Conservation (phyloP, 1,140 invertebrate species). For the Aphelenchoides fujianensis region DNA sequence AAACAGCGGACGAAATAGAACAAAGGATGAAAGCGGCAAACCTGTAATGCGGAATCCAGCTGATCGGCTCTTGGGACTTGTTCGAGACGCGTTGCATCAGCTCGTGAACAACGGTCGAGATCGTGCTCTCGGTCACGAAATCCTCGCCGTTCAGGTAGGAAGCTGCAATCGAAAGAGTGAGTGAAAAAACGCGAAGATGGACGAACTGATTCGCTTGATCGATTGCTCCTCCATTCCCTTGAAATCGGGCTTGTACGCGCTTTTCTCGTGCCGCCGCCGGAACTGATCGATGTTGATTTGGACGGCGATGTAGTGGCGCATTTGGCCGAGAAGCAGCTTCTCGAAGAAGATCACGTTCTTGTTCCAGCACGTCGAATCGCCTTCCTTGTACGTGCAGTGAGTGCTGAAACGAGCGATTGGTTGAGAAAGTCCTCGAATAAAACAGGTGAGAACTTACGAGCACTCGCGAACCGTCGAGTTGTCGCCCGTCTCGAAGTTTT, state of each 20-base stretch:
- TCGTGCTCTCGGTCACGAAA: constrained; percentile 30
- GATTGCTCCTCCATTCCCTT: constrained; percentile 22
- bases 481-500: constrained; percentile 54
- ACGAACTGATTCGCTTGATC: constrained; percentile 38
- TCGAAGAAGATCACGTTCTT: constrained; percentile 49
- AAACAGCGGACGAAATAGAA: no score
- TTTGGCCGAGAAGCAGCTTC: constrained; percentile 43
- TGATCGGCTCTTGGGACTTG: constrained; percentile 40
- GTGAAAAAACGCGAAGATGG: no score
- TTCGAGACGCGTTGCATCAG: constrained; percentile 37
- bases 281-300: constrained; percentile 58
- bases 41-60: constrained; percentile 42
- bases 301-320: constrained; percentile 53
- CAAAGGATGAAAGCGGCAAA: no score
- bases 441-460: constrained; percentile 49
- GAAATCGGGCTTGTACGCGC: constrained; percentile 41
- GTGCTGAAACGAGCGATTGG: constrained; percentile 39
- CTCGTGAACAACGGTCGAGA: constrained; percentile 33
- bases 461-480: constrained; percentile 48
- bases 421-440: no score
- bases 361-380: constrained; percentile 44
- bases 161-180: no score
- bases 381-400: constrained; percentile 45
- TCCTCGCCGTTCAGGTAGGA: constrained; percentile 32
- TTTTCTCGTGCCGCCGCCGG: constrained; percentile 30